Percentiles rank a stretch among this genome's conserved stretches.
phyloP scores from a whole-genome alignment of 2,797 vertebrate species.

The Gymnopithys bicolor region DNA sequence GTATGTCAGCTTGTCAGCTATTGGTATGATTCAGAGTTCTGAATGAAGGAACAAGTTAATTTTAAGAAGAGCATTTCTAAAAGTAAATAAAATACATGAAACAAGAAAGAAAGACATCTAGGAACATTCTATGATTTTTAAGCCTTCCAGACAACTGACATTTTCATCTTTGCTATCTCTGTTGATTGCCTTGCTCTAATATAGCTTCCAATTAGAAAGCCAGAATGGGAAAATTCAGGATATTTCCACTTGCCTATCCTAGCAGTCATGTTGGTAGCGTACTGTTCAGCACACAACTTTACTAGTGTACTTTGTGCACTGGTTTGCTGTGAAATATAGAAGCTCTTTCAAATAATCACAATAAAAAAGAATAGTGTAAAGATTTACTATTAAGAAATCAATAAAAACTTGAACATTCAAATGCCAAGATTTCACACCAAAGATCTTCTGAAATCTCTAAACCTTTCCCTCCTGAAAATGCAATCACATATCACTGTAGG shows the following conservation, averaged over 20 bases:
- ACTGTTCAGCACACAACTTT: background rate
- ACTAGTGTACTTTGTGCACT: background rate
- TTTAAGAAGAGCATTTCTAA: background rate
- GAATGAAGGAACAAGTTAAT: background rate
- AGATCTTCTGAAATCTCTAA: background rate
- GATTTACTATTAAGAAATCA: background rate
- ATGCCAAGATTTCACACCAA: fast-evolving
- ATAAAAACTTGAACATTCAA: background rate
- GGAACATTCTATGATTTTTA: background rate
- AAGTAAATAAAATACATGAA: background rate
- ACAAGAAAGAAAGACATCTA: background rate
- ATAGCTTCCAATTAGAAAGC: background rate
- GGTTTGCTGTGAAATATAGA: background rate
- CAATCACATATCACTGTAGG: background rate
- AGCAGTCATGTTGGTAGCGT: background rate
- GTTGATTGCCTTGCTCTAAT: background rate
- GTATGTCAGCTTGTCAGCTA: background rate
- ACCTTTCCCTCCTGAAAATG: background rate
- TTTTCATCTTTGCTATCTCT: background rate
- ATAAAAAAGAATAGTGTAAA: background rate
- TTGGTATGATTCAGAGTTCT: background rate
- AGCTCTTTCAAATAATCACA: background rate
- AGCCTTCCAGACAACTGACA: background rate
- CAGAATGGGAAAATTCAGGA: background rate
- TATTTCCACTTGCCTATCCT: background rate